These are phyloP conservation scores for Trichopoda pennipes DNA, from an alignment of 2,888 invertebrate genomes.

Conservation along the genomic window DNA sequence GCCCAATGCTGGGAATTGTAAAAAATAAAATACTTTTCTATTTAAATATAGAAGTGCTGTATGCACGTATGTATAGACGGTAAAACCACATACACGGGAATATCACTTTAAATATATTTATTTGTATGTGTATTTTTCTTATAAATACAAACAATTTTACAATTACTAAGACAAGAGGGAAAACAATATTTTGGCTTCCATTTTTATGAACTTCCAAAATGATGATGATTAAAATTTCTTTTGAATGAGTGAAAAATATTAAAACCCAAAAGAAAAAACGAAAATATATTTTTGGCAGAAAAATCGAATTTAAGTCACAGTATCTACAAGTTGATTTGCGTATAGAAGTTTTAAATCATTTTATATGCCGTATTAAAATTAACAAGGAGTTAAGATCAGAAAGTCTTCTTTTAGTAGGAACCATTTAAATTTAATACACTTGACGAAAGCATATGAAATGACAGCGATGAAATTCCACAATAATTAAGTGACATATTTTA, in stretches of 20 bases:
- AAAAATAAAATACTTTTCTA: neutral
- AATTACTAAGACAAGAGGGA: constrained; percentile 33
- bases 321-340: neutral
- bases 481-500: too few species aligned
- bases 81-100: neutral
- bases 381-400: too few species aligned
- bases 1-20: constrained; percentile 64
- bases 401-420: too few species aligned
- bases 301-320: neutral
- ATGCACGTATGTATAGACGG: neutral
- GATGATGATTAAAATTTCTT: constrained; percentile 44
- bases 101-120: neutral
- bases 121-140: neutral
- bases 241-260: constrained; percentile 49
- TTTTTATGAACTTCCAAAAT: constrained; percentile 38
- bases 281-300: neutral
- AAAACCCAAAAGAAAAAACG: neutral
- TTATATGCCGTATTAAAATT: too few species aligned
- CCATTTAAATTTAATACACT: too few species aligned
- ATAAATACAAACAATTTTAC: constrained; percentile 13
- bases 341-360: too few species aligned
- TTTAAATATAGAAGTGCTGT: too few species aligned
- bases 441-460: too few species aligned
- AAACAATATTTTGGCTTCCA: constrained; percentile 39
- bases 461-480: too few species aligned